Evolutionary conservation across 2,113 vertebrate genomes (phyloP).

Genomic region (Rana temporaria): DNA sequence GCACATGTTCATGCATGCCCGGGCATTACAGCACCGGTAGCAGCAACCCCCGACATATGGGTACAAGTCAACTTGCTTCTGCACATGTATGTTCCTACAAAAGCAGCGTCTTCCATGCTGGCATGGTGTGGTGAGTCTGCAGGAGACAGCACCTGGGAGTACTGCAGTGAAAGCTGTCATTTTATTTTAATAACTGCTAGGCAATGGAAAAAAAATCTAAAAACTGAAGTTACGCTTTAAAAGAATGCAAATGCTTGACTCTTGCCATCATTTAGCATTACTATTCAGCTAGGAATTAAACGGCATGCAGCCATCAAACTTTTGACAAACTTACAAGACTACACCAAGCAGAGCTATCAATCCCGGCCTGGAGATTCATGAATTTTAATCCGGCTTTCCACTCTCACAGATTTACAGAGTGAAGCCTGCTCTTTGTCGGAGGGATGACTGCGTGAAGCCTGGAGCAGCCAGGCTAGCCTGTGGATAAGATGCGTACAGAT

Average conservation of each 20-base stretch:
- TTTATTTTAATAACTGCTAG: too few relatives aligned
- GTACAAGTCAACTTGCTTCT: too few relatives aligned
- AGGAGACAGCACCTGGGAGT: too few relatives aligned
- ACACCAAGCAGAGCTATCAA: constrained; percentile 36
- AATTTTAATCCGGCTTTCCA: constrained; percentile 50
- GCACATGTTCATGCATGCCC: too few relatives aligned
- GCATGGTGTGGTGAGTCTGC: too few relatives aligned
- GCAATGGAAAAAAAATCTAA: neutral
- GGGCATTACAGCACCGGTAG: too few relatives aligned
- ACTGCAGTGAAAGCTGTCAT: too few relatives aligned
- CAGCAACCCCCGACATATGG: too few relatives aligned
- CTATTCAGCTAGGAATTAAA: constrained; percentile 22
- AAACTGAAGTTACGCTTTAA: neutral
- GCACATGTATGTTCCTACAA: too few relatives aligned
- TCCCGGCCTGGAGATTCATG: constrained; percentile 45
- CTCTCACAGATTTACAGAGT: constrained; percentile 29
- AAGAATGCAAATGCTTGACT: neutral
- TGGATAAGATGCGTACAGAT: constrained; percentile 31
- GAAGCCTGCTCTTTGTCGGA: constrained; percentile 43
- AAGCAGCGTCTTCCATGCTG: too few relatives aligned
- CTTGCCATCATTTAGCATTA: constrained; percentile 1
- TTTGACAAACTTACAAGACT: constrained; percentile 23
- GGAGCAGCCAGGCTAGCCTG: constrained; percentile 9
- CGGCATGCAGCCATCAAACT: constrained; percentile 4
- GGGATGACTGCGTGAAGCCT: constrained; percentile 36